These are phyloP conservation scores for Nyctibius bracteatus DNA, from an alignment of 2,113 vertebrate genomes.

Conservation along the genomic window DNA sequence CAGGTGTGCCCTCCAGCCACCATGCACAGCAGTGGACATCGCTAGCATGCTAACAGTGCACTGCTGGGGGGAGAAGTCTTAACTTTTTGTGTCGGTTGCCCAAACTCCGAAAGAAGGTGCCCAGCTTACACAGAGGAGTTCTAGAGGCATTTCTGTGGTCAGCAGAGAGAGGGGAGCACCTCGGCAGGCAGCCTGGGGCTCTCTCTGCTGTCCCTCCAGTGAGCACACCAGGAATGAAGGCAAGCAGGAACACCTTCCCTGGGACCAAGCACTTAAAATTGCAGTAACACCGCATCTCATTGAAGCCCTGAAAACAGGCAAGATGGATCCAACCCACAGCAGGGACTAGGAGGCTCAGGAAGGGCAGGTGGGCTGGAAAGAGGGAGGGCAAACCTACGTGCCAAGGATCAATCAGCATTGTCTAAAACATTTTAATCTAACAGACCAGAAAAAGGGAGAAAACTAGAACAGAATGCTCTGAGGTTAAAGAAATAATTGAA, in stretches of 20 bases:
- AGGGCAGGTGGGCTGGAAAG: background rate
- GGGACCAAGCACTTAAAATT: background rate
- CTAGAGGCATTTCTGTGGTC: background rate
- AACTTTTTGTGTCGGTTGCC: background rate
- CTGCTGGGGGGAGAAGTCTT: background rate
- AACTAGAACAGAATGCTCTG: background rate
- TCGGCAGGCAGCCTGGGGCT: background rate
- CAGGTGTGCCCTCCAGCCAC: background rate
- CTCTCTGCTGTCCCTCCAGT: background rate
- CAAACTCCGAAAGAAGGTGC: background rate
- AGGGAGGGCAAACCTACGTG: background rate
- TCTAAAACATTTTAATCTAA: background rate
- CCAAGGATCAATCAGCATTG: background rate
- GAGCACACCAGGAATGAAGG: fast-evolving
- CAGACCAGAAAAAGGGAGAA: background rate
- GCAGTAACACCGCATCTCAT: background rate
- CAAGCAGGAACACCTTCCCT: background rate
- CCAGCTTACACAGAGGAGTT: background rate
- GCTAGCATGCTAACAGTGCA: fast-evolving
- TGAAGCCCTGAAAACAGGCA: background rate
- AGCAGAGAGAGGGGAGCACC: background rate
- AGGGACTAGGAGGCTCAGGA: background rate
- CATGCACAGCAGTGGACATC: background rate
- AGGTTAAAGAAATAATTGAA: background rate
- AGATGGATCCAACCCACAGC: background rate